A percentile compares a stretch with the other conserved stretches of the same genome.
Conservation (phyloP, 1,140 invertebrate genomes). For the Drosophila mauritiana region DNA sequence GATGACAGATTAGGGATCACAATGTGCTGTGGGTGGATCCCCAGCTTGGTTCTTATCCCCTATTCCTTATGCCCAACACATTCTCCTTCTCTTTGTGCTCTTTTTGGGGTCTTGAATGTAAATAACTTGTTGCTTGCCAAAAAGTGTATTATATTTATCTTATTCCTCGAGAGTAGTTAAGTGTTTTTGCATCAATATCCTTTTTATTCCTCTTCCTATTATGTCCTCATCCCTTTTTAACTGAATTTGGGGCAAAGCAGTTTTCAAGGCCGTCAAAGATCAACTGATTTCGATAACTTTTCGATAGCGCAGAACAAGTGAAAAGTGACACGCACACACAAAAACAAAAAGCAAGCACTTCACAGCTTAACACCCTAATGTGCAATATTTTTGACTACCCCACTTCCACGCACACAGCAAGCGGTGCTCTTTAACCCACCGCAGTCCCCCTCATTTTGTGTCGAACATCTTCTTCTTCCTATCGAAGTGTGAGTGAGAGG, state of each 20-base stretch:
- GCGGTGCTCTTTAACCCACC: conserved; percentile 16
- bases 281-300: conserved; percentile 49
- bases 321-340: conserved; percentile 18
- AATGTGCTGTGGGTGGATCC: conserved; percentile 18
- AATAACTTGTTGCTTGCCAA: conserved; percentile 2
- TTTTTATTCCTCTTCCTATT: not conserved
- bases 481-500: conserved; percentile 25
- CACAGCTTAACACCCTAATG: conserved; percentile 84
- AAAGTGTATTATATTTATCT: not conserved
- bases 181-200: not conserved
- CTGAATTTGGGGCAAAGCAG: conserved; percentile 6
- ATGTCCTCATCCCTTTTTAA: not conserved
- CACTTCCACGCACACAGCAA: conserved; percentile 8
- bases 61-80: not conserved
- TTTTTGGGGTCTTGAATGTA: not conserved
- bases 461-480: conserved; percentile 46
- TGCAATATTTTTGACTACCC: conserved; percentile 75
- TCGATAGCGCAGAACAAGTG: conserved; percentile 23
- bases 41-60: not conserved
- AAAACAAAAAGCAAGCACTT: conserved; percentile 66
- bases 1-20: conserved; percentile 34
- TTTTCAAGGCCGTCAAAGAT: conserved; percentile 43
- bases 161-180: not conserved
- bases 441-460: conserved; percentile 19
- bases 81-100: not conserved